Base-by-base conservation (phyloP, 2,888 invertebrate genomes). In the Protophormia terraenovae region DNA sequence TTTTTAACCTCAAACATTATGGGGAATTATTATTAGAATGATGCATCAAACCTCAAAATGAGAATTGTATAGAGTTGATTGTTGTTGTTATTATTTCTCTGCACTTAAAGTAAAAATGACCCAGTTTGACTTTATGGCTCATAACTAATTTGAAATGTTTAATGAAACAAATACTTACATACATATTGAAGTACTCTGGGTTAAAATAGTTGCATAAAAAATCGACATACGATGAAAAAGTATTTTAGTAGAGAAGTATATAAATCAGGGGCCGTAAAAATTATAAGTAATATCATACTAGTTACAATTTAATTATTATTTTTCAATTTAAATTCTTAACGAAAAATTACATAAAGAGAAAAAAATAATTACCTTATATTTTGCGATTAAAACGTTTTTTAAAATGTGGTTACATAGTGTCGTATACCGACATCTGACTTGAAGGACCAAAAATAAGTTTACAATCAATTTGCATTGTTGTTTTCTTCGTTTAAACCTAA, bases 101-200 rank as follows among this genome's bases (percentile, higher is more conserved):
- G 27, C 53, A 45, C 24, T 29, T 45, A 53, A 71, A 35, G 10
- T 45, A 22, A 60, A 50, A 82, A 55, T 83, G 83, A 78, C 83
- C 77, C 60, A 83, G 60, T 78, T 83, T 72, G 60, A 78, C 50
- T 72, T 78, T 83, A 29, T 60, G 50, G 50, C 76, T 83, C 72
- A 79, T 72, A 72, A 72, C 53, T 79, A 79, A 79, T 79, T 79
- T 53, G 64, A 75, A 35, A 32, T 58, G 27, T 19, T 32, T 12
- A 75, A 32, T 19, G 55, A 27, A 47, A 27, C 7, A 67, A 35
- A 29, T 14, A 45, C 19, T 32, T 16, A 45, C 16, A 7, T n/a
- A 69, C 10, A 58, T 60, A 35, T 32, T n/a, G 12, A 62, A 32
- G 32, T 3, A 38, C 24, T 60, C 3, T 35, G 16, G n/a, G 29